Base-by-base conservation (phyloP, 2,888 invertebrate genomes). In the Diarsia dahlii region DNA sequence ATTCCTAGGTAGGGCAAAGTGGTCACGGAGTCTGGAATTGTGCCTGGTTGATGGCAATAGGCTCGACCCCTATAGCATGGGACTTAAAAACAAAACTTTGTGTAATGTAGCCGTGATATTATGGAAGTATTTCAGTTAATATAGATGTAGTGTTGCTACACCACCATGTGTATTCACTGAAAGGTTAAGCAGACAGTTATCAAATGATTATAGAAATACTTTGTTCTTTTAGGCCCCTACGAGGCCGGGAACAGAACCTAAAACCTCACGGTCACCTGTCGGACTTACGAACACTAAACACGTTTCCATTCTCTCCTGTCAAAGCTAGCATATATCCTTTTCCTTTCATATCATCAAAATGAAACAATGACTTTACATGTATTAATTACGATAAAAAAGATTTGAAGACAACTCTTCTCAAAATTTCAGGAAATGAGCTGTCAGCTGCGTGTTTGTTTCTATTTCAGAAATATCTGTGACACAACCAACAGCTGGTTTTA, bases 401-500 rank as follows among this genome's bases (percentile, higher is more conserved):
- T 2, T 39, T 63, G n/a, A 45, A n/a, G 8, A 52, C 13, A 48
- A 73, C 9, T 18, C 23, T 48, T 45, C n/a, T 48, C 23, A 18
- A 56, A 64, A 20, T 34, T 34, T 12, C 54, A 23, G 45, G 74
- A 80, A 67, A 63, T 63, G 13, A 56, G 13, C 12, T 64, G 67
- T 67, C 74, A 52, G n/a, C 28, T 20, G 13, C 2, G n/a, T 46
- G 48, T 34, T 60, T 28, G 39, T 64, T 60, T 13, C 20, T 46
- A 23, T 39, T 54, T 58, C 15, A 28, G 15, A 64, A 50, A 58
- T 18, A 50, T 69, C 18, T 58, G n/a, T 46, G 20, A 45, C n/a
- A 46, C 6, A 20, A 46, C 34, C 18, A 34, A 66, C 72, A 82
- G 72, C 69, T 72, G 82, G 12, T 45, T 12, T 23, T 3, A 58